Conservation (phyloP, 1,140 invertebrate species). For the Asbolus verrucosus region DNA sequence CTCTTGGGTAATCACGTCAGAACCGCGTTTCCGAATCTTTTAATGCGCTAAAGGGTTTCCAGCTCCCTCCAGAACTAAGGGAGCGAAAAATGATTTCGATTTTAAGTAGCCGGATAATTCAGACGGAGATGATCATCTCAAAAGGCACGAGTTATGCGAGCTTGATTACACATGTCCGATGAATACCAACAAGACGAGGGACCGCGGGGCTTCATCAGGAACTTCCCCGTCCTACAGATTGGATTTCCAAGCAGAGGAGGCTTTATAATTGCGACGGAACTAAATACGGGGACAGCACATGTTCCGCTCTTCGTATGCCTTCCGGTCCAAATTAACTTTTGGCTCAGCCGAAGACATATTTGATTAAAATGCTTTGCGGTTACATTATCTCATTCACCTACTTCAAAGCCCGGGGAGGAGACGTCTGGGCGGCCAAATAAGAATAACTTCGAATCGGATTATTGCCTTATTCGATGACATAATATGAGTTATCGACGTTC, state of each 20-base stretch:
- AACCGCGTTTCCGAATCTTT: constrained; percentile 43
- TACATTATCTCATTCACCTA: constrained; percentile 26
- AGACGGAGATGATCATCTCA: constrained; percentile 44
- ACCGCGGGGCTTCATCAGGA: constrained; percentile 50
- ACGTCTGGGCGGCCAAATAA: not conserved
- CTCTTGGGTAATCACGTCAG: constrained; percentile 48
- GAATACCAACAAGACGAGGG: constrained; percentile 60
- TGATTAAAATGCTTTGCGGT: constrained; percentile 50
- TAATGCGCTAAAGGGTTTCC: too few relatives aligned
- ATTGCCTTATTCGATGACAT: constrained; percentile 19
- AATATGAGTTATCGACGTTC: constrained; percentile 15
- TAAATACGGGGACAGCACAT: constrained; percentile 42
- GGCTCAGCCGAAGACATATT: constrained; percentile 35
- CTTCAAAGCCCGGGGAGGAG: constrained; percentile 1
- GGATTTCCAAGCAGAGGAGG: constrained; percentile 48
- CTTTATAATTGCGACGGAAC: constrained; percentile 46
- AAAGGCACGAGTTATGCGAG: constrained; percentile 54
- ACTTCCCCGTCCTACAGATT: constrained; percentile 34
- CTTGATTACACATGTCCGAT: constrained; percentile 60
- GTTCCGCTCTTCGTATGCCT: constrained; percentile 16
- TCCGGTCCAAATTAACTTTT: constrained; percentile 46
- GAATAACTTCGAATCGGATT: constrained; percentile 16
- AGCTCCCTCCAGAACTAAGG: constrained; percentile 23
- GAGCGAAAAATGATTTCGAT: constrained; percentile 35
- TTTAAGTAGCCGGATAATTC: constrained; percentile 26